Percentiles rank a stretch among this genome's conserved stretches.
These are phyloP conservation scores for Lates japonicus DNA, from an alignment of 2,797 vertebrate genomes.

Conservation along the genomic window DNA sequence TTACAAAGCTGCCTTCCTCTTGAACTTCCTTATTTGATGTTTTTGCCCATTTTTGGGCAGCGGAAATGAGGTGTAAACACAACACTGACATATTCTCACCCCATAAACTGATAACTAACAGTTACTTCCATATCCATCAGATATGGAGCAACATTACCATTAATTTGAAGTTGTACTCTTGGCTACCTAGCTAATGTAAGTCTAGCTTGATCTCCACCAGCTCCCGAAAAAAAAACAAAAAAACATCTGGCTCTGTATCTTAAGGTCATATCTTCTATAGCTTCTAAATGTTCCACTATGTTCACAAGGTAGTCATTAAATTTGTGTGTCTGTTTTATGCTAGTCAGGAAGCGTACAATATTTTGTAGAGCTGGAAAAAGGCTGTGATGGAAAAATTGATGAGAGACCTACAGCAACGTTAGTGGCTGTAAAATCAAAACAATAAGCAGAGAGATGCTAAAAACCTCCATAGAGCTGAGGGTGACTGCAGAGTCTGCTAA, in stretches of 20 bases:
- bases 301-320: background rate
- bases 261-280: background rate
- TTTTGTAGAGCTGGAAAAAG: background rate
- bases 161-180: background rate
- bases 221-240: background rate
- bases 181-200: background rate
- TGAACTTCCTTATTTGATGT: background rate
- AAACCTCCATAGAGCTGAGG: background rate
- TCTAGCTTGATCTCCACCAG: background rate
- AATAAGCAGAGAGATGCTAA: conserved; percentile 1
- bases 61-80: background rate
- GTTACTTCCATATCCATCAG: background rate
- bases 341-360: background rate
- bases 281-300: background rate
- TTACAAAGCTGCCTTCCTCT: conserved; percentile 2
- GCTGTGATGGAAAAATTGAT: background rate
- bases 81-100: background rate
- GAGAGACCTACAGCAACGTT: background rate
- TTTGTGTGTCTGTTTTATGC: background rate
- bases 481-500: background rate
- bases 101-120: too few species aligned
- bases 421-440: background rate
- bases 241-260: background rate
- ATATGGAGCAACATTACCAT: background rate
- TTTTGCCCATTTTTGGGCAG: too few species aligned